Evolutionary conservation across 2,888 invertebrate species (phyloP).

Genomic region (Sericinus montela): DNA sequence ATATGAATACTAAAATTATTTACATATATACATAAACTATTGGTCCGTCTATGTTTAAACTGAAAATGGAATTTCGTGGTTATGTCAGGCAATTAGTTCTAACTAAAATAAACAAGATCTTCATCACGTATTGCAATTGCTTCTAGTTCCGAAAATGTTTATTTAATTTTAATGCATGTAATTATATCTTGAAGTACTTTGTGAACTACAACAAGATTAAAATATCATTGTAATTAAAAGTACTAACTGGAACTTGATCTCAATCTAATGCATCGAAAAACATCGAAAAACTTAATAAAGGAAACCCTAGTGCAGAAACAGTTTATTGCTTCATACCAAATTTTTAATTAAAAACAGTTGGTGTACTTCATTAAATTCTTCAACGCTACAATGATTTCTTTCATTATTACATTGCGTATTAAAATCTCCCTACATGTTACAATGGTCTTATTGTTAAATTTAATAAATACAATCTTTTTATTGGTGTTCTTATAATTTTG

Average conservation of each 20-base stretch:
- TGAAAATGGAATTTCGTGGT: constrained; percentile 29
- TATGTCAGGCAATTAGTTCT: not conserved
- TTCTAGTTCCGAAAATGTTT: no score
- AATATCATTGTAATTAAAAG: no score
- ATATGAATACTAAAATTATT: constrained; percentile 58
- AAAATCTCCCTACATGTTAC: constrained; percentile 8
- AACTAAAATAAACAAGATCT: no score
- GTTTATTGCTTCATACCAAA: not conserved
- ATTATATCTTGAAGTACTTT: no score
- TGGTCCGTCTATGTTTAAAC: constrained; percentile 72
- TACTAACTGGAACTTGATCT: not conserved
- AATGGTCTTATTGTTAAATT: not conserved
- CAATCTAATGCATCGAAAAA: not conserved
- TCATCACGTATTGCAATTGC: no score
- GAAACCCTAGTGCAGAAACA: not conserved
- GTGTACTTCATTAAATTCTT: constrained; percentile 5
- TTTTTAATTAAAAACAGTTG: not conserved
- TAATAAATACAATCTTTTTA: no score
- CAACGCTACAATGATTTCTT: not conserved
- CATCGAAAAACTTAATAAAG: not conserved
- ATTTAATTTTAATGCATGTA: no score
- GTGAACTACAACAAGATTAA: no score
- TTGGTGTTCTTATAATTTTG: no score
- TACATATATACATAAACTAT: constrained; percentile 75
- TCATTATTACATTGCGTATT: not conserved